Evolutionary conservation across 2,113 vertebrate species (phyloP).

Genomic region (Malurus melanocephalus): DNA sequence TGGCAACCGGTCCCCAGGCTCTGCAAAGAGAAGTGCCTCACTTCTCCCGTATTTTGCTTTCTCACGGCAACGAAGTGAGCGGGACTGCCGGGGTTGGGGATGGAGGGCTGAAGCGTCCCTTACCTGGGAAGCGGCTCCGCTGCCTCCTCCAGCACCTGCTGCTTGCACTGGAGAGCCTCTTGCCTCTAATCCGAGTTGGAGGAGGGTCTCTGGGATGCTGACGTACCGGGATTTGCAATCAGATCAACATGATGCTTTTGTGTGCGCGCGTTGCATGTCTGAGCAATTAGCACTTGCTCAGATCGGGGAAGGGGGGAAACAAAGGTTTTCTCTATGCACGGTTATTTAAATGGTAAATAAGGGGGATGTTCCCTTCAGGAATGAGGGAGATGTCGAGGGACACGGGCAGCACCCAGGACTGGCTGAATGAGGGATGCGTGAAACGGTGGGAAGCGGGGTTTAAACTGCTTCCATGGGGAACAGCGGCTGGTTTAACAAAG

Average conservation of each 20-base stretch:
- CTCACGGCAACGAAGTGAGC: rapidly evolving
- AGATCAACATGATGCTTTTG: not conserved
- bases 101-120: not conserved
- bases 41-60: not conserved
- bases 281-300: not conserved
- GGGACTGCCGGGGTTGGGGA: rapidly evolving
- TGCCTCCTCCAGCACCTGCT: not conserved
- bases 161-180: not conserved
- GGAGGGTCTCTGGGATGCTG: constrained; percentile 53
- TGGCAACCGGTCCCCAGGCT: not conserved
- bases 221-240: constrained; percentile 21
- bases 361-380: not conserved
- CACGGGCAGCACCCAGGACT: not conserved
- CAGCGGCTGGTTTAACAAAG: not conserved
- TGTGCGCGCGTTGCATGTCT: not conserved
- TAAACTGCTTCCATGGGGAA: not conserved
- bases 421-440: not conserved
- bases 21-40: not conserved
- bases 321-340: not conserved
- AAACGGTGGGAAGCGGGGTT: not conserved
- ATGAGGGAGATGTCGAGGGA: not conserved
- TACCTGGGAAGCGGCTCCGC: constrained; percentile 5
- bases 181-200: not conserved
- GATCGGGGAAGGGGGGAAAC: not conserved
- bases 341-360: not conserved